Conservation (phyloP, 1,140 invertebrate genomes). For the Heliconius nattereri region DNA sequence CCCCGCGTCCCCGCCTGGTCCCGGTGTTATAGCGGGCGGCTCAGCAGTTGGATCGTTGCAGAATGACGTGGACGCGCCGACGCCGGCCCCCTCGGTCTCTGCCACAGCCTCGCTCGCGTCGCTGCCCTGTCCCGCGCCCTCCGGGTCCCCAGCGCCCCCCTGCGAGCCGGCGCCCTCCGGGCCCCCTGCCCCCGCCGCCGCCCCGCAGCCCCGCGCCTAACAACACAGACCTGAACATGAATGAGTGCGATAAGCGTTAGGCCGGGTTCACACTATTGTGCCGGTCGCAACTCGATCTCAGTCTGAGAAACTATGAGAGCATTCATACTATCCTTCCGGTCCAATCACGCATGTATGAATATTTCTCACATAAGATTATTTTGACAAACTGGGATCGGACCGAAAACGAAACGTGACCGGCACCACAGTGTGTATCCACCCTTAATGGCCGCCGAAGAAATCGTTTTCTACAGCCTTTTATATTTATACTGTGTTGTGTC, state of each 20-base stretch:
- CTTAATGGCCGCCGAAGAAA: too few relatives aligned
- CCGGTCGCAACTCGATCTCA: too few relatives aligned
- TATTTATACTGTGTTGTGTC: slow-evolving; percentile 5
- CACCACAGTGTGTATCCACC: too few relatives aligned
- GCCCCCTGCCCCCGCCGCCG: slow-evolving; percentile 40
- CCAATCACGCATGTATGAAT: too few relatives aligned
- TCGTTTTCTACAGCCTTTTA: too few relatives aligned
- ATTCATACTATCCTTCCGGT: too few relatives aligned
- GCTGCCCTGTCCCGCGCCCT: slow-evolving; percentile 34
- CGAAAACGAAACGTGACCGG: too few relatives aligned
- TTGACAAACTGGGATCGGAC: too few relatives aligned
- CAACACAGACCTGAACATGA: slow-evolving; percentile 46
- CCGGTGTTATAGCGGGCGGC: slow-evolving; percentile 67
- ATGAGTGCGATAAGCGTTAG: slow-evolving; percentile 40
- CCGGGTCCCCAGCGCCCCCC: slow-evolving; percentile 16
- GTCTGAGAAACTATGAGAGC: too few relatives aligned
- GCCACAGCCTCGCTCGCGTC: slow-evolving; percentile 41
- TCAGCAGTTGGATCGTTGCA: slow-evolving; percentile 76
- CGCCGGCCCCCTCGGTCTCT: slow-evolving; percentile 60
- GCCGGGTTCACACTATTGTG: too few relatives aligned
- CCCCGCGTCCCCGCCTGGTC: slow-evolving; percentile 33
- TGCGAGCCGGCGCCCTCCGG: slow-evolving; percentile 4
- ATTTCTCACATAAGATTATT: too few relatives aligned
- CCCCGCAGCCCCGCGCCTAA: slow-evolving; percentile 50
- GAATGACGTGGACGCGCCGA: slow-evolving; percentile 77